Conservation (phyloP, 2,113 vertebrate species). For the Fukomys damarensis region DNA sequence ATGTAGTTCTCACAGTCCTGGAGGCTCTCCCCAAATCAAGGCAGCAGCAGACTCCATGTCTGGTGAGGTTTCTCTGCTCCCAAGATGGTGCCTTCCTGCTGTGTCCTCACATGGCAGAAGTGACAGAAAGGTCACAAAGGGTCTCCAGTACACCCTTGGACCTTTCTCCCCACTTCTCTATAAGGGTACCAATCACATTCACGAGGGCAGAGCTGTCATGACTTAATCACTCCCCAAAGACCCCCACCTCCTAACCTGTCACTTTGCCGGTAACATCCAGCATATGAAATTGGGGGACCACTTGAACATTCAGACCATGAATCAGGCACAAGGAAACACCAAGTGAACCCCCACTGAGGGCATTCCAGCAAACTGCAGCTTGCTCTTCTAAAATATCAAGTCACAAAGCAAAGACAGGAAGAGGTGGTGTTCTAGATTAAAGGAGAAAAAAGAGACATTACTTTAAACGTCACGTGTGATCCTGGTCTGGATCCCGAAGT, state of each 20-base stretch:
- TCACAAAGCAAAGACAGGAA: neutral
- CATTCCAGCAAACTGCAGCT: neutral
- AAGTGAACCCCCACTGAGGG: neutral
- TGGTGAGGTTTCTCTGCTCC: neutral
- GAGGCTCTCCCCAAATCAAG: neutral
- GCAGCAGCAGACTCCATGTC: neutral
- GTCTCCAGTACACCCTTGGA: neutral
- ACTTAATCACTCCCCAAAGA: neutral
- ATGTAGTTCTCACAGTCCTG: neutral
- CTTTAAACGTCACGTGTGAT: neutral
- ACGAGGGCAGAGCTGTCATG: neutral
- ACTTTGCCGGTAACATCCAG: neutral
- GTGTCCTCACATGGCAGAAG: neutral
- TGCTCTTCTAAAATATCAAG: slow-evolving; percentile 25
- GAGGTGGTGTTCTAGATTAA: neutral
- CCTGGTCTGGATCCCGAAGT: neutral
- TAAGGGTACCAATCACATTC: neutral
- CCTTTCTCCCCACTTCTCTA: neutral
- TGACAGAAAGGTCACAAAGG: neutral
- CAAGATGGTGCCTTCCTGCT: neutral
- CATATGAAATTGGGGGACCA: neutral
- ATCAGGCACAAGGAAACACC: neutral
- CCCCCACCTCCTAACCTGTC: neutral
- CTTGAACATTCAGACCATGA: neutral
- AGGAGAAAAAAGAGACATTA: slow-evolving; percentile 16